Evolutionary conservation across 2,888 invertebrate genomes (phyloP), one percentile per base, ranked within the genome.

Genomic region (Cantharis rufa): DNA sequence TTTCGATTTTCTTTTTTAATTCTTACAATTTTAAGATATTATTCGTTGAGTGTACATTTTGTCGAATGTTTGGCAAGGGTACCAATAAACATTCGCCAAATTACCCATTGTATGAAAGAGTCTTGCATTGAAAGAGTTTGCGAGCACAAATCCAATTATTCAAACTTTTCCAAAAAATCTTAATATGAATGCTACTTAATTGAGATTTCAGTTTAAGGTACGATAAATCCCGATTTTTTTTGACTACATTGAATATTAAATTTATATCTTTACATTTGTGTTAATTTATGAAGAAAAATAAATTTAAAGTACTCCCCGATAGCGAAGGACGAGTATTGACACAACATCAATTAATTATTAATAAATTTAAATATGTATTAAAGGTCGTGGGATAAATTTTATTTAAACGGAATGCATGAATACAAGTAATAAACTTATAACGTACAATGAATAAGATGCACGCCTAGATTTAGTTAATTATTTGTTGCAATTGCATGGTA

Each of bases 381-480:
- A 74, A 74, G 74, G 74, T 74, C 74, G 66, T 66, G 61, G 24
- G 64, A 63, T 70, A 74, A 61, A 63, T 70, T 74, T 74, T 70
- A 74, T 70, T 64, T 21, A 64, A 66, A 10, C 24, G 32, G 61
- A 64, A 68, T 66, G 62, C 70, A 74, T 74, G 62, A 70, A 62
- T 70, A 70, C 27, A 62, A 74, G 70, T 74, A 70, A 70, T 71
- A 62, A 27, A 64, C 28, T 72, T 72, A 21, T 28, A 48, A 32
- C 15, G 21, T 28, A 70, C 76, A 74, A 73, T 77, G 66, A 28
- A 70, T 69, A 76, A 77, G 77, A 77, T 77, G 74, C 77, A 77
- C 74, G 77, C 77, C 77, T 74, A 62, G 71, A 74, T 77, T 69
- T 62, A 72, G 68, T 64, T 77, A 77, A 77, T 77, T 68, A 77